Conservation (phyloP, 2,888 invertebrate species). For the Euclidia mi region DNA sequence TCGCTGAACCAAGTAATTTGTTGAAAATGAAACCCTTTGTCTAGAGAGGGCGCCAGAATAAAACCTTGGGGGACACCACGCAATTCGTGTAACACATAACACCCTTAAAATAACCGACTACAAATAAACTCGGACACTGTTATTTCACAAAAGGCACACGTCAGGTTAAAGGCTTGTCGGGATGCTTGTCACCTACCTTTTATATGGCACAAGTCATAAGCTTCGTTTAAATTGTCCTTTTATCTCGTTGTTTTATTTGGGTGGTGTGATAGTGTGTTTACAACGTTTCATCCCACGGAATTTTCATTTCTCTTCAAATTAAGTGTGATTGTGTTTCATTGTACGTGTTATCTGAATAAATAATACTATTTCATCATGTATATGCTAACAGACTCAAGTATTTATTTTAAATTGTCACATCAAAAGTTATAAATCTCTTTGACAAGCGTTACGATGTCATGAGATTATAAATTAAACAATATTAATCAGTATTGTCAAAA, state of each 20-base stretch:
- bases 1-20: constrained; percentile 40
- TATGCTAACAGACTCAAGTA: too few species aligned
- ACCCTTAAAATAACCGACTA: constrained; percentile 43
- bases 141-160: constrained; percentile 53
- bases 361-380: too few species aligned
- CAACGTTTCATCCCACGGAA: not conserved
- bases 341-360: too few species aligned
- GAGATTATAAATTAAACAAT: too few species aligned
- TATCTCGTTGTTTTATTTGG: not conserved
- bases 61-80: constrained; percentile 30
- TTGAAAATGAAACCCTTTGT: constrained; percentile 41
- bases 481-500: too few species aligned
- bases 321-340: too few species aligned
- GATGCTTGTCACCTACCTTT: constrained; percentile 30
- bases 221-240: constrained; percentile 7
- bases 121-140: constrained; percentile 49
- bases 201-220: constrained; percentile 32
- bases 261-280: constrained; percentile 3
- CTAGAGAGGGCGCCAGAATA: constrained; percentile 28
- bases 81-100: constrained; percentile 34
- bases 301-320: not conserved
- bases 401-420: too few species aligned
- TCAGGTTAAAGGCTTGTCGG: constrained; percentile 34
- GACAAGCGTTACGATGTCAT: too few species aligned
- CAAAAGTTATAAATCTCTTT: too few species aligned